These are phyloP conservation scores for Calephelis nemesis DNA, from an alignment of 1,140 invertebrate species.

Conservation along the genomic window DNA sequence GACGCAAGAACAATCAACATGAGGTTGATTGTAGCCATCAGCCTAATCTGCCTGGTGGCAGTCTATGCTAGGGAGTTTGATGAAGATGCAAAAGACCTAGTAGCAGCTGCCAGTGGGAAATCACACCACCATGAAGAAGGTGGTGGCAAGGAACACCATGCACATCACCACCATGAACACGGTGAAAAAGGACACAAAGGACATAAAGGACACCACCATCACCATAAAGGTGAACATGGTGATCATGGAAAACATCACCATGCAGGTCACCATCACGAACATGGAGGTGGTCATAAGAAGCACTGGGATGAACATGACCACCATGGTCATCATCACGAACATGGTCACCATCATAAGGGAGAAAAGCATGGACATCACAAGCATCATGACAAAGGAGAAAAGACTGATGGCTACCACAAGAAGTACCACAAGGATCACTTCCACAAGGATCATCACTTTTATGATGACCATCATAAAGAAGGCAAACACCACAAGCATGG, in stretches of 20 bases:
- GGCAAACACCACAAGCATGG: slow-evolving; percentile 71
- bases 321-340: slow-evolving; percentile 65
- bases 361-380: slow-evolving; percentile 66
- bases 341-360: slow-evolving; percentile 68
- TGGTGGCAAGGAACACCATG: slow-evolving; percentile 76
- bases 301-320: slow-evolving; percentile 66
- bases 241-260: slow-evolving; percentile 64
- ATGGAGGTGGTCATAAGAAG: slow-evolving; percentile 63
- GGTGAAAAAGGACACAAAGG: slow-evolving; percentile 65
- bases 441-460: slow-evolving; percentile 73
- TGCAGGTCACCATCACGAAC: slow-evolving; percentile 59
- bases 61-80: slow-evolving; percentile 50
- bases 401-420: slow-evolving; percentile 69
- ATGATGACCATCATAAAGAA: slow-evolving; percentile 65
- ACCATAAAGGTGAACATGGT: slow-evolving; percentile 66
- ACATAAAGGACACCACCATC: slow-evolving; percentile 68
- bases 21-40: slow-evolving; percentile 59
- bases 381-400: slow-evolving; percentile 67
- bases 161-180: slow-evolving; percentile 65
- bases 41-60: slow-evolving; percentile 60
- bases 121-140: slow-evolving; percentile 83
- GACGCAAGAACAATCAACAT: slow-evolving; percentile 72
- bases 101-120: slow-evolving; percentile 75
- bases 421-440: slow-evolving; percentile 70
- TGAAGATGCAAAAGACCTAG: slow-evolving; percentile 60